Percentiles rank a stretch among this genome's conserved stretches.
These are phyloP conservation scores for Lipophrys pholis DNA, from an alignment of 2,113 vertebrate species.

Conservation along the genomic window DNA sequence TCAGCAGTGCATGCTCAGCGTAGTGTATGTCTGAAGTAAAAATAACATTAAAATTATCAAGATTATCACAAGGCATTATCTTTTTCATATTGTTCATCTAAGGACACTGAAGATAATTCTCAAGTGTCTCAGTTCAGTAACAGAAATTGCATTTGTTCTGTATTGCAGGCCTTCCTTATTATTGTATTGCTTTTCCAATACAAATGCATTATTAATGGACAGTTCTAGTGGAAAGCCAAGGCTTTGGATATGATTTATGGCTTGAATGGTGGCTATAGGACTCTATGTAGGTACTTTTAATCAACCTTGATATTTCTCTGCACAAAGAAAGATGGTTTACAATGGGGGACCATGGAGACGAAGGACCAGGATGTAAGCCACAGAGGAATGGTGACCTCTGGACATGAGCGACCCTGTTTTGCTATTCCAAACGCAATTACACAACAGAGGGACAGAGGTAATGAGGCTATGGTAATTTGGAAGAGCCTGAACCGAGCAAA, in stretches of 20 bases:
- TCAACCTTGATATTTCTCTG: slow-evolving; percentile 46
- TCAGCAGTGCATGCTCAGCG: slow-evolving; percentile 10
- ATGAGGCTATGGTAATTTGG: slow-evolving; percentile 48
- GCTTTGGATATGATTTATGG: slow-evolving; percentile 58
- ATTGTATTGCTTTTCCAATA: slow-evolving; percentile 59
- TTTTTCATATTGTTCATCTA: slow-evolving; percentile 43
- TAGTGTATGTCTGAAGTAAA: slow-evolving; percentile 13
- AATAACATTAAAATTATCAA: slow-evolving; percentile 19
- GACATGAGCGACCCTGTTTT: slow-evolving; percentile 35
- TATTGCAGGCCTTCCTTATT: slow-evolving; percentile 18
- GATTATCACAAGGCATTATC: background rate
- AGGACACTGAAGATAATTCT: slow-evolving; percentile 45
- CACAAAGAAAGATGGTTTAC: slow-evolving; percentile 44
- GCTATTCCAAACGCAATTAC: slow-evolving; percentile 58
- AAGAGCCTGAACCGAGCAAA: slow-evolving; percentile 25
- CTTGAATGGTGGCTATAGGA: slow-evolving; percentile 18
- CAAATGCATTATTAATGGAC: slow-evolving; percentile 58
- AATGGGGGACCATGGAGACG: slow-evolving; percentile 74
- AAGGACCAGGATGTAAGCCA: slow-evolving; percentile 71
- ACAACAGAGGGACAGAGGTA: slow-evolving; percentile 57
- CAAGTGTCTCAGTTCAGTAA: slow-evolving; percentile 50
- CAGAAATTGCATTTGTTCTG: slow-evolving; percentile 35
- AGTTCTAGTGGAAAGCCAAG: slow-evolving; percentile 25
- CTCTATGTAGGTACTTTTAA: slow-evolving; percentile 55
- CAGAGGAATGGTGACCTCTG: slow-evolving; percentile 72